Base-by-base conservation (phyloP, 2,113 vertebrate genomes). In the Macquaria ambigua region DNA sequence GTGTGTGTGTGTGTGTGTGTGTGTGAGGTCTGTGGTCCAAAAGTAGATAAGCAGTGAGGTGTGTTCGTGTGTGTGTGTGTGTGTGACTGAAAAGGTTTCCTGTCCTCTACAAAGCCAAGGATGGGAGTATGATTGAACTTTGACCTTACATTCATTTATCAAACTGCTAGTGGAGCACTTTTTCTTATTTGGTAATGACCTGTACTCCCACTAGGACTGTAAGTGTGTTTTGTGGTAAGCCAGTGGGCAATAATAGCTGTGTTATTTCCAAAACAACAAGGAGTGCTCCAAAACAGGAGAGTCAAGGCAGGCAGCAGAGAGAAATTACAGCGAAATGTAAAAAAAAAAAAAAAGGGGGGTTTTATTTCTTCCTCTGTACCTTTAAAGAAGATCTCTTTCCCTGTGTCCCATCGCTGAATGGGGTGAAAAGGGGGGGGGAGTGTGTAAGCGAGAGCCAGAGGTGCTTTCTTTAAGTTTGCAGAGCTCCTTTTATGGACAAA, bases 401-500 rank as follows among this genome's bases (percentile, higher is more conserved):
- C 39, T 74, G 76, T 76, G 77, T 89, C 79, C 61, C 69, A 81
- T 87, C 85, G 72, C 56, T 76, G 79, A 70, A 12, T 10, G 1
- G n/a, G 1, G 8, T 61, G 72, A 73, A 46, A 64, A 69, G 80
- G 62, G 55, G 75, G 75, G 82, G 72, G 50, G 76, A 37, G 67
- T 77, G 64, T 75, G 81, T 81, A 69, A 58, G 37, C 6, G 15
- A 83, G 55, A 87, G 77, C 18, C 80, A 83, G 91, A 80, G 87
- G 83, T 83, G 71, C 62, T 93, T 90, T 89, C 88, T 94, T 61
- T 63, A 75, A 76, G 85, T 90, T 85, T 86, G 63, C 63, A 82
- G 66, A 86, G 74, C 81, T 94, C 95, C 96, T 95, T 96, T 90
- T 95, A 95, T 86, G 96, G 96, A 80, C 69, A 94, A 90, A 87